phyloP scores from a whole-genome alignment of 2,113 vertebrate genomes.

The Perca flavescens region DNA sequence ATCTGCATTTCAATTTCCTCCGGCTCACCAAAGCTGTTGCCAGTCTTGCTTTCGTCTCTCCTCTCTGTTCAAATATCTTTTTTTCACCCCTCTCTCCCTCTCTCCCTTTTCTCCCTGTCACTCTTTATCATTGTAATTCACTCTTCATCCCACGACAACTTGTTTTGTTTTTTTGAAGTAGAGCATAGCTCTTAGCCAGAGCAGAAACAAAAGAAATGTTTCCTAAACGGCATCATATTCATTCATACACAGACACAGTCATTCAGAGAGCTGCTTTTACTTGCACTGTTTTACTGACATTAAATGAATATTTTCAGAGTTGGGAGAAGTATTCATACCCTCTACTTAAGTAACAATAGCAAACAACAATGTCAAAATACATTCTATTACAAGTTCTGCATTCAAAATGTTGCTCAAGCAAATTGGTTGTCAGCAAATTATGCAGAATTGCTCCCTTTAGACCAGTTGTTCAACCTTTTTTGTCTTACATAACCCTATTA shows the following conservation, averaged over 20 bases:
- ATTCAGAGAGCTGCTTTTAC: not conserved
- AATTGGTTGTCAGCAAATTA: not conserved
- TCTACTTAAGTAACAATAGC: not conserved
- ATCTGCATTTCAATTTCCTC: slow-evolving; percentile 61
- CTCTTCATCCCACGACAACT: slow-evolving; percentile 9
- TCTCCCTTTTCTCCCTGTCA: slow-evolving; percentile 11
- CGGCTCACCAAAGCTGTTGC: slow-evolving; percentile 23
- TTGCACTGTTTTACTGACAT: not conserved
- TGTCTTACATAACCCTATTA: not conserved
- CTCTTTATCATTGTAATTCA: slow-evolving; percentile 35
- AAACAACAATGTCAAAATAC: not conserved
- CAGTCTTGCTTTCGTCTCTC: slow-evolving; percentile 6
- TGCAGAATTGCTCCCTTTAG: not conserved
- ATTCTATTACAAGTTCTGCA: not conserved
- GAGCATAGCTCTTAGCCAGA: slow-evolving; percentile 2
- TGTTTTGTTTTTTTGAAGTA: slow-evolving; percentile 11
- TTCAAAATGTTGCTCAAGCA: not conserved
- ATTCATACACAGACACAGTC: not conserved
- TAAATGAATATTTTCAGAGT: not conserved
- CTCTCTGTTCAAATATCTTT: slow-evolving; percentile 18
- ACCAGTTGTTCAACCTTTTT: not conserved
- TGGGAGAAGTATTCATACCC: not conserved
- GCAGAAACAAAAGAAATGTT: not conserved
- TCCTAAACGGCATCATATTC: not conserved
- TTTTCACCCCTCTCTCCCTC: slow-evolving; percentile 17